Percentiles rank a stretch among this genome's conserved stretches.
phyloP scores from a whole-genome alignment of 1,140 invertebrate species.

The Gryllus bimaculatus region DNA sequence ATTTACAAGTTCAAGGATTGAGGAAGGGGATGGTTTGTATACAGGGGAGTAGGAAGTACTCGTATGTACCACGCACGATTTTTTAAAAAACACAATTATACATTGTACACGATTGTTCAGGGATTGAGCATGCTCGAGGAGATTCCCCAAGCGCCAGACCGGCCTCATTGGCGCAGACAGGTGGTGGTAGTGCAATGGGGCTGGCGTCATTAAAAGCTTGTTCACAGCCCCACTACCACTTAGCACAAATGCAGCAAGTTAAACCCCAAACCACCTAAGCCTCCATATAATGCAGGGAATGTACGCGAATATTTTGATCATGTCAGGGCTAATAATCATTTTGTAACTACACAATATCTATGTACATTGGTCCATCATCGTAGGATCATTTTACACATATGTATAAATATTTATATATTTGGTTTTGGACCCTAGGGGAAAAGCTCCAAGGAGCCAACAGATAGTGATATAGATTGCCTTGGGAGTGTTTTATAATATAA shows the following conservation, averaged over 20 bases:
- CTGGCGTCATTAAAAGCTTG: neutral
- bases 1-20: neutral
- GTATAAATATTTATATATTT: neutral
- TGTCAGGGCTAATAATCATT: neutral
- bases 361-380: neutral
- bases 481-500: neutral
- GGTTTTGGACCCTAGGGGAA: neutral
- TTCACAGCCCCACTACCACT: neutral
- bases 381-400: neutral
- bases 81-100: constrained; percentile 3
- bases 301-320: neutral
- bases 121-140: neutral
- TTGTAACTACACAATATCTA: neutral
- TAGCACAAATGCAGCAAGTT: neutral
- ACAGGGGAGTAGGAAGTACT: neutral
- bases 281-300: neutral
- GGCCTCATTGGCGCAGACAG: neutral
- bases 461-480: neutral
- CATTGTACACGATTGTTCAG: neutral
- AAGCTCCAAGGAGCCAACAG: neutral
- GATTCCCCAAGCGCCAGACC: neutral
- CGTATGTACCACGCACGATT: neutral
- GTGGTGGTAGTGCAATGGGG: neutral
- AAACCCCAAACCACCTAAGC: neutral
- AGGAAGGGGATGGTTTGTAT: constrained; percentile 3